phyloP scores from a whole-genome alignment of 2,888 invertebrate species.

The Vesta saturnalis region DNA sequence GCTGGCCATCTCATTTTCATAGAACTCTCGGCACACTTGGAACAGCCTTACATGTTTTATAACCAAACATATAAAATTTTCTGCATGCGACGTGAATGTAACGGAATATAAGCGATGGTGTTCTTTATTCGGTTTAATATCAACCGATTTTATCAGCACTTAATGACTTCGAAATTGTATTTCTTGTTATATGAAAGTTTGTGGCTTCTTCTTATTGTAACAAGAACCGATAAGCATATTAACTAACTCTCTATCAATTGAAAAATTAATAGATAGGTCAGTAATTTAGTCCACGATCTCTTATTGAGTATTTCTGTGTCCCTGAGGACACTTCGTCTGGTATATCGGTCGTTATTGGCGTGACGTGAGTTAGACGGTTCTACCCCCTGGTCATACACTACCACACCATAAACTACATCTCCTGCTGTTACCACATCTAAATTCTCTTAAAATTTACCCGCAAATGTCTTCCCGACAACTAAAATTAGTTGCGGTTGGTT shows the following conservation, averaged over 20 bases:
- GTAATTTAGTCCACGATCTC: slow-evolving; percentile 45
- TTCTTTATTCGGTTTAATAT: not conserved
- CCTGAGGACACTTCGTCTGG: slow-evolving; percentile 46
- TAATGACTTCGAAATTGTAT: not conserved
- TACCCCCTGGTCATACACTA: slow-evolving; percentile 43
- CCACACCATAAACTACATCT: slow-evolving; percentile 45
- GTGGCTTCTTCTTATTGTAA: not conserved
- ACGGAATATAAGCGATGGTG: not conserved
- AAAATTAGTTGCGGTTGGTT: slow-evolving; percentile 33
- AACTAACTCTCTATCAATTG: slow-evolving; percentile 21
- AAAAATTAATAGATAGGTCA: slow-evolving; percentile 36
- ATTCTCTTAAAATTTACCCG: slow-evolving; percentile 40
- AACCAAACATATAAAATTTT: slow-evolving; percentile 17
- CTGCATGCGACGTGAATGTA: not conserved
- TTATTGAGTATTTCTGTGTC: slow-evolving; percentile 45
- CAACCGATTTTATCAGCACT: not conserved
- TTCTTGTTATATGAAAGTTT: no score
- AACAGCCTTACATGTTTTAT: slow-evolving; percentile 26
- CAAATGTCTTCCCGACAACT: slow-evolving; percentile 32
- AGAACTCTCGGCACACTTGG: slow-evolving; percentile 21
- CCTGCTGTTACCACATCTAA: slow-evolving; percentile 46
- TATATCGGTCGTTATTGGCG: slow-evolving; percentile 50
- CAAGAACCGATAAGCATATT: slow-evolving; percentile 11
- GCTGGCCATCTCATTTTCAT: slow-evolving; percentile 38
- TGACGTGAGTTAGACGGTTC: slow-evolving; percentile 52